These are phyloP conservation scores for Drosophila ustulata DNA, from an alignment of 2,888 invertebrate genomes.

Conservation along the genomic window DNA sequence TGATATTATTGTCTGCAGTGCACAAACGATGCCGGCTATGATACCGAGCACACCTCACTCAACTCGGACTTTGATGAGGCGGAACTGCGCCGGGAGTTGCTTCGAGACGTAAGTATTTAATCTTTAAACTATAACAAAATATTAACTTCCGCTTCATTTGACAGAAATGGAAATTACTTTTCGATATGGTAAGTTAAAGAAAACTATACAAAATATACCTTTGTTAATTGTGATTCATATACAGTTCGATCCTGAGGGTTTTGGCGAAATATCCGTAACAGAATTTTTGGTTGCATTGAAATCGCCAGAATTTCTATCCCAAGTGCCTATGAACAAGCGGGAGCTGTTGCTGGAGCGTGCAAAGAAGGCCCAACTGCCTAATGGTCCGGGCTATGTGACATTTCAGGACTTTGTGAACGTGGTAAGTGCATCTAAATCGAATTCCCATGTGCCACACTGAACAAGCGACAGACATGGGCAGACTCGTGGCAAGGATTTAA, in stretches of 20 bases:
- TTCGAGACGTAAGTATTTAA: slow-evolving; percentile 91
- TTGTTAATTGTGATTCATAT: neutral
- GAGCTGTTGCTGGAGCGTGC: slow-evolving; percentile 91
- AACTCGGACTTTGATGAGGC: slow-evolving; percentile 93
- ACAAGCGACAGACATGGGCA: slow-evolving; percentile 24
- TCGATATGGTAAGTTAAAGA: slow-evolving; percentile 90
- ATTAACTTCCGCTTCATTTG: neutral
- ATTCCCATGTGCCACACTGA: slow-evolving; percentile 41
- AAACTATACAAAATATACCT: accelerated
- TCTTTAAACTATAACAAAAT: neutral
- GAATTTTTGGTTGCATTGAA: slow-evolving; percentile 92
- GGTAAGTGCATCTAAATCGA: slow-evolving; percentile 88
- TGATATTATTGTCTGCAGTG: slow-evolving; percentile 66
- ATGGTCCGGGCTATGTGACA: slow-evolving; percentile 90
- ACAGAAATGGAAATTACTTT: slow-evolving; percentile 95
- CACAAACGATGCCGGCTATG: slow-evolving; percentile 88
- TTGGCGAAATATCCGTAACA: slow-evolving; percentile 95
- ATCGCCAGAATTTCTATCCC: slow-evolving; percentile 91
- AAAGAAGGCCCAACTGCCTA: slow-evolving; percentile 87
- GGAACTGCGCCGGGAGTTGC: slow-evolving; percentile 90
- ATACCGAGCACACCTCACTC: slow-evolving; percentile 92
- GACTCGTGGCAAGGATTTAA: slow-evolving; percentile 49
- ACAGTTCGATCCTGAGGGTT: slow-evolving; percentile 96
- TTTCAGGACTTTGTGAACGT: slow-evolving; percentile 98
- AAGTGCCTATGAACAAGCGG: slow-evolving; percentile 91